Base-by-base conservation (phyloP, 2,888 invertebrate genomes). In the Nezara viridula region DNA sequence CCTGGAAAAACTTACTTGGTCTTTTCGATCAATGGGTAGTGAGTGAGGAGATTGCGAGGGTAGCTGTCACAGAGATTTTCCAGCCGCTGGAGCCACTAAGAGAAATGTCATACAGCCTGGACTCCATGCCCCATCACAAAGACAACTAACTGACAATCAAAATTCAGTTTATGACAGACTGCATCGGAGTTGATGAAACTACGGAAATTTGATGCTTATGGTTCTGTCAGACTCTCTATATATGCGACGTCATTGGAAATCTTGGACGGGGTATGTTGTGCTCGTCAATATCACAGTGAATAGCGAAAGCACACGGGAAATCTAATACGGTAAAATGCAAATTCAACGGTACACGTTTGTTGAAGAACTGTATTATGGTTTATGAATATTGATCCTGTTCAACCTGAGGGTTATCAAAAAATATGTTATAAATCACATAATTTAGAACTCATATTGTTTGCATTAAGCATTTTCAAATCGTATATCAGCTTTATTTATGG, bases 131-230 rank as follows among this genome's bases (percentile, higher is more conserved):
- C 44, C 24, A 40, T 81, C 19, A 44, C 81, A 81, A 81, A 81
- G 40, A 81, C 81, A 81, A 81, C 81, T 81, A 44, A 44, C 44
- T 81, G 81, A 81, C 81, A 81, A 44, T 81, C 81, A 81, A 44
- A 44, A 44, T 44, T 81, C 81, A 81, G 81, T 81, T 66, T 66
- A 81, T 81, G 81, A 81, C 81, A 44, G 44, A 81, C 40, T 44
- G 81, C 24, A 81, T 24, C 44, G 81, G 40, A 81, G 40, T 81
- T 81, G 81, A 81, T 81, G 81, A 81, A 81, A 81, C 81, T 81
- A 44, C 40, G 81, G 81, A 81, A 81, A 44, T 81, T 81, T 81
- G 81, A 81, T 81, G 81, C 66, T 66, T 66, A 66, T 66, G 66
- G 32, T 66, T 66, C 66, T 66, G 66, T 66, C 66, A 66, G 66